A percentile compares a stretch with the other conserved stretches of the same genome.
phyloP scores from a whole-genome alignment of 92 coral and sea anemone genomes.

The Paragorgia papillata region DNA sequence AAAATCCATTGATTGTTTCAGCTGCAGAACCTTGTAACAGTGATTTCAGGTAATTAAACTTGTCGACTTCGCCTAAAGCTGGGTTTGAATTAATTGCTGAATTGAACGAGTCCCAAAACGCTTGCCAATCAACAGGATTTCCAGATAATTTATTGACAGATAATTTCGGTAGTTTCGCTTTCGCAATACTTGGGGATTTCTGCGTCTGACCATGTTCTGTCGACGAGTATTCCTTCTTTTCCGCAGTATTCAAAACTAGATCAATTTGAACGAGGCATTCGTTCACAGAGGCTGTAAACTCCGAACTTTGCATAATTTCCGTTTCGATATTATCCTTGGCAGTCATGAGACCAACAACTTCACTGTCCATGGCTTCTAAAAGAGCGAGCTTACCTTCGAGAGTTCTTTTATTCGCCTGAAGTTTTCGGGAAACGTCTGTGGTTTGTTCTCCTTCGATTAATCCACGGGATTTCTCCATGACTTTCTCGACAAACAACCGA shows the following conservation, averaged over 20 bases:
- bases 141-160: constrained; percentile 41
- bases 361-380: constrained; percentile 13
- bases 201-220: background rate
- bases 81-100: constrained; percentile 26
- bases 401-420: too few relatives aligned
- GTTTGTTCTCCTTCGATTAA: too few relatives aligned
- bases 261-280: constrained; percentile 34
- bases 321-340: constrained; percentile 36
- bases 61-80: constrained; percentile 13
- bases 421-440: too few relatives aligned
- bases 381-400: too few relatives aligned
- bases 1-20: constrained; percentile 43
- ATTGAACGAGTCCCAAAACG: constrained; percentile 46
- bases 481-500: too few relatives aligned
- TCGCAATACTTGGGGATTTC: constrained; percentile 11
- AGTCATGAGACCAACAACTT: constrained; percentile 28
- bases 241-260: constrained; percentile 22
- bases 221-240: too few relatives aligned
- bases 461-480: too few relatives aligned
- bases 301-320: constrained; percentile 45
- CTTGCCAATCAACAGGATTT: constrained; percentile 49
- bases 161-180: constrained; percentile 46
- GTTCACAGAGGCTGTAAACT: constrained; percentile 39
- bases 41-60: constrained; percentile 27
- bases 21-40: constrained; percentile 44